Evolutionary conservation across 2,888 invertebrate species (phyloP).

Genomic region (Amiota communis): DNA sequence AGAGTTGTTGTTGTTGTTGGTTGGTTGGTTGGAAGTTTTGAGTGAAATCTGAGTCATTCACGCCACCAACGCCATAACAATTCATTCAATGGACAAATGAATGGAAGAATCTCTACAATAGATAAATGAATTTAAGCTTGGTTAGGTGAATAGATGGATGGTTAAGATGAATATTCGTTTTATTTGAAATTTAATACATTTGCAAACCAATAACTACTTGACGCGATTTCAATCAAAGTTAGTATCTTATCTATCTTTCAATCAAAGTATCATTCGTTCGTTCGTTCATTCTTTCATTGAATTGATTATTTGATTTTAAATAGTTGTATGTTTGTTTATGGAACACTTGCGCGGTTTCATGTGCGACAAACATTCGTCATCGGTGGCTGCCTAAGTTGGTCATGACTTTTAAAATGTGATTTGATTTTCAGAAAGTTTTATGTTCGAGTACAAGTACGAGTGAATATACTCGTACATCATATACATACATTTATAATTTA

Average conservation of each 20-base stretch:
- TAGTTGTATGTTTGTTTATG: conserved; percentile 22
- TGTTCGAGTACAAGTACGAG: not conserved
- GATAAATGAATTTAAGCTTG: too few relatives aligned
- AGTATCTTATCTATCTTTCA: too few relatives aligned
- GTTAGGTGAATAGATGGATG: too few relatives aligned
- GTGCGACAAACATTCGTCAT: conserved; percentile 59
- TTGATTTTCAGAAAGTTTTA: conserved; percentile 10
- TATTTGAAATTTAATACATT: not conserved
- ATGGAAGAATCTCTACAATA: not conserved
- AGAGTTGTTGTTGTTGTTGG: too few relatives aligned
- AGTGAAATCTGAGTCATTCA: conserved; percentile 4
- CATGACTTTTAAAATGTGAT: conserved; percentile 64
- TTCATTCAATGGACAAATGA: not conserved
- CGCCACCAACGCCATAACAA: not conserved
- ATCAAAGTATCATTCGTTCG: not conserved
- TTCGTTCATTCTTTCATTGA: not conserved
- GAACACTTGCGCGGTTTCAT: conserved; percentile 19
- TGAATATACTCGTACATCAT: not conserved
- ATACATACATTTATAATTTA: not conserved
- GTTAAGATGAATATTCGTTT: too few relatives aligned
- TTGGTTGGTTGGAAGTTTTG: not conserved
- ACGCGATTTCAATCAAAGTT: not conserved
- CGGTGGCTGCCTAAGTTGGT: conserved; percentile 64
- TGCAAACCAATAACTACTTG: conserved; percentile 1
- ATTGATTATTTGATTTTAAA: too few relatives aligned